Evolutionary conservation across 2,888 invertebrate species (phyloP).

Genomic region (Glyphotaelius pellucidus): DNA sequence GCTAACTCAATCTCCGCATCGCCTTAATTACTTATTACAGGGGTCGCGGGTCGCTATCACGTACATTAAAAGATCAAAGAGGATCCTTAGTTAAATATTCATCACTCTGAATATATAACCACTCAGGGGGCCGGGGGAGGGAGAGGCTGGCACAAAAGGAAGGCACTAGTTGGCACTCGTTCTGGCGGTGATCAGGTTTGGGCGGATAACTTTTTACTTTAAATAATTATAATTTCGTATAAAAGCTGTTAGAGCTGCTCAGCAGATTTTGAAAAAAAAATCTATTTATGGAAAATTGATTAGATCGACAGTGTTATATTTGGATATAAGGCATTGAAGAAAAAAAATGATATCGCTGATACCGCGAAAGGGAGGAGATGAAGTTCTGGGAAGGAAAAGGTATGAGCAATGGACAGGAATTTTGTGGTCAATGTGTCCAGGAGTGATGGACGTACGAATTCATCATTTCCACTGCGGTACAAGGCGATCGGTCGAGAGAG

Average conservation of each 20-base stretch:
- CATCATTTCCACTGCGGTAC: too few relatives aligned
- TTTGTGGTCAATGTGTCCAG: too few relatives aligned
- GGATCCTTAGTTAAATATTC: conserved; percentile 64
- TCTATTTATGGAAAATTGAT: background rate
- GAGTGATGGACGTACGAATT: too few relatives aligned
- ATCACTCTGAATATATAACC: conserved; percentile 50
- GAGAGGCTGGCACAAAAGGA: background rate
- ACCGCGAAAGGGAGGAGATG: too few relatives aligned
- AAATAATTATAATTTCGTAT: background rate
- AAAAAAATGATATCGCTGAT: background rate
- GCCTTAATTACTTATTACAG: conserved; percentile 63
- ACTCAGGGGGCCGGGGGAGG: conserved; percentile 21
- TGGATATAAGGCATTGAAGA: background rate
- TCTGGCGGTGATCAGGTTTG: background rate
- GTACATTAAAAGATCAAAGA: conserved; percentile 66
- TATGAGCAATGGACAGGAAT: too few relatives aligned
- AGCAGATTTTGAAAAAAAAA: background rate
- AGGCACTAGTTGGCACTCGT: background rate
- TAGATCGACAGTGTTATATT: background rate
- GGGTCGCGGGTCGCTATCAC: conserved; percentile 63
- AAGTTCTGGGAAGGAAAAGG: too few relatives aligned
- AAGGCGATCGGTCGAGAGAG: too few relatives aligned
- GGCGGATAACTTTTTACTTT: background rate
- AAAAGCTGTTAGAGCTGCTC: background rate
- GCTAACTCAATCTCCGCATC: conserved; percentile 61